Percentiles rank a stretch among this genome's conserved stretches.
These are phyloP conservation scores for Lathronympha strigana DNA, from an alignment of 2,888 invertebrate genomes.

Conservation along the genomic window DNA sequence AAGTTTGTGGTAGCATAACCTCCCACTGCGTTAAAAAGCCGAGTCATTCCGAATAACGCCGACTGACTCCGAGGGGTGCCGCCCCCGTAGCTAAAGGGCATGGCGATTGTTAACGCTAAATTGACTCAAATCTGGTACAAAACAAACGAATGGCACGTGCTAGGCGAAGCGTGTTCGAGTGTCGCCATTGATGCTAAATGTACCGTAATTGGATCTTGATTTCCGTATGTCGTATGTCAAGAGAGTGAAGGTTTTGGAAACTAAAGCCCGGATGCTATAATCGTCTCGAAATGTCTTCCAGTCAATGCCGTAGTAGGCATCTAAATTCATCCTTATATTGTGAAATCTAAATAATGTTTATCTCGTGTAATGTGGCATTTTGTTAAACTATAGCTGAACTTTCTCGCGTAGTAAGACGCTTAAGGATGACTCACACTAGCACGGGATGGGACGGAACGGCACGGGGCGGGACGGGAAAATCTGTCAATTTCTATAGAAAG, in stretches of 20 bases:
- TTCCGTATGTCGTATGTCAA: conserved; percentile 56
- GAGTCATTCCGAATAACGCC: conserved; percentile 52
- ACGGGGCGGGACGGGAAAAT: too few relatives aligned
- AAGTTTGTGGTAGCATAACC: conserved; percentile 49
- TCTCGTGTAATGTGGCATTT: too few relatives aligned
- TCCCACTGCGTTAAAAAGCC: conserved; percentile 43
- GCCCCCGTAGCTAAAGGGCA: conserved; percentile 57
- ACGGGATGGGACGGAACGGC: too few relatives aligned
- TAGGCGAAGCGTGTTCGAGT: conserved; percentile 57
- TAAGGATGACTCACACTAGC: too few relatives aligned
- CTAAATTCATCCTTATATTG: neutral
- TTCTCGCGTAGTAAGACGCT: too few relatives aligned
- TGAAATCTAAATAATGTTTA: neutral
- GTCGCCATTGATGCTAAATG: conserved; percentile 72
- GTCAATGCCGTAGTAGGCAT: neutral
- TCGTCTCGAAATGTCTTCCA: conserved; percentile 19
- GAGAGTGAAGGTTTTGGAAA: conserved; percentile 5
- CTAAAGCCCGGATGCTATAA: conserved; percentile 18
- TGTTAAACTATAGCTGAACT: too few relatives aligned
- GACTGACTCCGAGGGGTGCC: conserved; percentile 63
- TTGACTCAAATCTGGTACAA: conserved; percentile 76
- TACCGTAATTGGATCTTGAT: conserved; percentile 78
- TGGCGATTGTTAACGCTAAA: conserved; percentile 74
- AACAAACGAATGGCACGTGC: conserved; percentile 72
- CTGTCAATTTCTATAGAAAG: too few relatives aligned